Conservation (phyloP, 1,140 invertebrate species). For the Ericerus pela region DNA sequence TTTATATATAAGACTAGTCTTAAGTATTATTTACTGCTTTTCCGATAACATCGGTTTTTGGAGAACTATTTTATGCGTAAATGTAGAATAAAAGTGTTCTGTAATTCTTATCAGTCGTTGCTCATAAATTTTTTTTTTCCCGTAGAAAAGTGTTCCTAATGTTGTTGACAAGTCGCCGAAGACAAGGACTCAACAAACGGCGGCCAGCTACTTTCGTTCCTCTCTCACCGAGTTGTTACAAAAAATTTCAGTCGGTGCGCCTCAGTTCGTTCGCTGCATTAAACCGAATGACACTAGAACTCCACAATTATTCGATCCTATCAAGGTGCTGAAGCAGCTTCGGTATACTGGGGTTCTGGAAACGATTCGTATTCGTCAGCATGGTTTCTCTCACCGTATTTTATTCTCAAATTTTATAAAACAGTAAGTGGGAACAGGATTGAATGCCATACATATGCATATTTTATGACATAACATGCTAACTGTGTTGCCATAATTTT, state of each 20-base stretch:
- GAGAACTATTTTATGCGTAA: no score
- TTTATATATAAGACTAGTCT: no score
- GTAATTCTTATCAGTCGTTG: background rate
- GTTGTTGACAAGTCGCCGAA: constrained; percentile 38
- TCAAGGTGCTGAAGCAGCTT: constrained; percentile 59
- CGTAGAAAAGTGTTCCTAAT: background rate
- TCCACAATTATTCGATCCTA: constrained; percentile 48
- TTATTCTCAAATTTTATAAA: constrained; percentile 64
- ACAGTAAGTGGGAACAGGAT: constrained; percentile 43
- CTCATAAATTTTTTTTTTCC: background rate
- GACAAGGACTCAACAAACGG: constrained; percentile 66
- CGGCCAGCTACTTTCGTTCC: constrained; percentile 68
- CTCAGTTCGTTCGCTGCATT: constrained; percentile 70
- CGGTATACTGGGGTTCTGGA: constrained; percentile 67
- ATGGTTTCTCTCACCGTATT: constrained; percentile 66
- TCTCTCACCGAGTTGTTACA: constrained; percentile 71
- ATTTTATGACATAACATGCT: no score
- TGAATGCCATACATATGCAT: no score
- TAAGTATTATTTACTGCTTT: no score
- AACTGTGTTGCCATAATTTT: no score
- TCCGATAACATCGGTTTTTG: no score
- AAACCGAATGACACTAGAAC: constrained; percentile 62
- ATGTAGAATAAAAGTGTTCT: background rate
- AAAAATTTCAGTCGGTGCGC: constrained; percentile 59
- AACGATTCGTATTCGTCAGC: constrained; percentile 62